Conservation (phyloP, 2,113 vertebrate species). For the Paramisgurnus dabryanus region DNA sequence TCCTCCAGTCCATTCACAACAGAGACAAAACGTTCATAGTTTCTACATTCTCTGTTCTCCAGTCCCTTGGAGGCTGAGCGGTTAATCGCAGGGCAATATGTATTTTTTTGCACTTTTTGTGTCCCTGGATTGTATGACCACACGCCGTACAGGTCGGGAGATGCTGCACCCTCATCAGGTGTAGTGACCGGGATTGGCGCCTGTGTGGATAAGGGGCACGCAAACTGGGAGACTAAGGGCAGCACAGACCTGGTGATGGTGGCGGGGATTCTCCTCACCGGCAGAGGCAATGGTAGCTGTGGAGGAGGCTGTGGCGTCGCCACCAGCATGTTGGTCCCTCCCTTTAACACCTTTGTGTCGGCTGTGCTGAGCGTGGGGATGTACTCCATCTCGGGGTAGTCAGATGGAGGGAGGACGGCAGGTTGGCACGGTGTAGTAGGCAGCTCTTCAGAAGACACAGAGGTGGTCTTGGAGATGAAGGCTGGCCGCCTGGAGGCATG, state of each 20-base stretch:
- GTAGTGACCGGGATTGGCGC: too few relatives aligned
- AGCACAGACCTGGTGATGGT: background rate
- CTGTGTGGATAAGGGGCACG: too few relatives aligned
- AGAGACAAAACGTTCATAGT: background rate
- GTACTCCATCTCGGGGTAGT: constrained; percentile 4
- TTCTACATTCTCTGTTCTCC: background rate
- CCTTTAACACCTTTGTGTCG: constrained; percentile 32
- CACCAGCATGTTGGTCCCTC: background rate
- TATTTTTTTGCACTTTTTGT: too few relatives aligned
- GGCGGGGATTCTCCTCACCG: background rate
- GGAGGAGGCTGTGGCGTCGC: too few relatives aligned
- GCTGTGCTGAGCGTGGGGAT: background rate
- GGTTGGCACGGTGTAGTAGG: constrained; percentile 21
- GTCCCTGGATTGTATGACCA: too few relatives aligned
- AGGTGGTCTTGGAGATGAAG: constrained; percentile 2
- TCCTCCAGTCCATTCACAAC: background rate
- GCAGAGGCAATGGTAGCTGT: background rate
- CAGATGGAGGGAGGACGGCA: constrained; percentile 28
- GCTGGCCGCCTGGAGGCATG: background rate
- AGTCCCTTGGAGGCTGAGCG: background rate
- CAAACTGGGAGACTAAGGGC: too few relatives aligned
- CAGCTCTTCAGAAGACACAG: constrained; percentile 35
- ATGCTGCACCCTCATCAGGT: too few relatives aligned
- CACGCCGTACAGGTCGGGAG: too few relatives aligned
- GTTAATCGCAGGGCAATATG: too few relatives aligned